These are phyloP conservation scores for Gallinago nigripennis DNA, from an alignment of 2,797 vertebrate genomes.

Conservation along the genomic window DNA sequence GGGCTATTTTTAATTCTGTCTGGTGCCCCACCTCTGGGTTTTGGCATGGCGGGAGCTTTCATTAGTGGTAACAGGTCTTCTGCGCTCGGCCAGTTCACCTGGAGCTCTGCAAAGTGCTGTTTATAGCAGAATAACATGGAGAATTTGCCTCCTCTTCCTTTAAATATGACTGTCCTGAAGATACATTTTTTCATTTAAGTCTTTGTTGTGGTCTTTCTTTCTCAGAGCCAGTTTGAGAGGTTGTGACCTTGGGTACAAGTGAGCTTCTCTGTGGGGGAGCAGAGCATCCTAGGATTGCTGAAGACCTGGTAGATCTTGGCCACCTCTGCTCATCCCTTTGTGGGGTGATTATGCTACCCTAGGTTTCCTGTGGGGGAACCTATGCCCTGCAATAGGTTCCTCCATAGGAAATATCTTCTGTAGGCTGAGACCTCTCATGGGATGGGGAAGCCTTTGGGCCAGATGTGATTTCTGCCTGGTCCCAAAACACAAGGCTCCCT, in stretches of 20 bases:
- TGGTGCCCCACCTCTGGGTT: conserved; percentile 7
- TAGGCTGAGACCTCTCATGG: neutral
- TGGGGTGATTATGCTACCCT: neutral
- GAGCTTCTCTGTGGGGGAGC: neutral
- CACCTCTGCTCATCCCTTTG: neutral
- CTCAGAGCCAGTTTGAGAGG: neutral
- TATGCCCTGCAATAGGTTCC: neutral
- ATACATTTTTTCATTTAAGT: neutral
- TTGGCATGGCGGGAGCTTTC: conserved; percentile 30
- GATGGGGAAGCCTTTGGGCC: neutral
- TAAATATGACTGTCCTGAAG: neutral
- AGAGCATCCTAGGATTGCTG: neutral
- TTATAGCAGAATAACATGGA: conserved; percentile 27
- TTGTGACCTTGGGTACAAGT: neutral
- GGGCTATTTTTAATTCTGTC: conserved; percentile 18
- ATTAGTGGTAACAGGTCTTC: conserved; percentile 31
- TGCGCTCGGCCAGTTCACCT: conserved; percentile 38
- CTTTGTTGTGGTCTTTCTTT: neutral
- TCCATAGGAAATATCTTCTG: neutral
- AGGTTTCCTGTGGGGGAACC: neutral
- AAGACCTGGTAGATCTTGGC: neutral
- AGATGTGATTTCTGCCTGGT: neutral
- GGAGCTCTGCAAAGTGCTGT: conserved; percentile 24
- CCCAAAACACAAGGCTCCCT: neutral
- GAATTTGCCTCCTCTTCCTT: neutral